These are phyloP conservation scores for Margaritifera margaritifera DNA, from an alignment of 2,888 invertebrate species.

Conservation along the genomic window DNA sequence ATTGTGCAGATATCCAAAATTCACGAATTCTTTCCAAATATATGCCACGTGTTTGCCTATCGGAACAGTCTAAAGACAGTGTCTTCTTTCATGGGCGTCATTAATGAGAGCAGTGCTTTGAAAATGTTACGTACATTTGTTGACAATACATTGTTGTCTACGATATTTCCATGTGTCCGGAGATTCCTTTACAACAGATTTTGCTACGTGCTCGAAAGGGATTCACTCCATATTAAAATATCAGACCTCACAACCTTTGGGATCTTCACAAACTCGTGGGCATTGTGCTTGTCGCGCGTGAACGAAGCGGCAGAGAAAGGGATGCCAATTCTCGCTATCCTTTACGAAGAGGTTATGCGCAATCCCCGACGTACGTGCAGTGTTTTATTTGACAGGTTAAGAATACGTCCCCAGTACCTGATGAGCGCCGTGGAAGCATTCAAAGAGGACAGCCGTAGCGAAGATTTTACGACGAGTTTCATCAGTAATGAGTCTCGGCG, in stretches of 20 bases:
- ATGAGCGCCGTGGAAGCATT: conserved; percentile 56
- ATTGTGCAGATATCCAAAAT: conserved; percentile 58
- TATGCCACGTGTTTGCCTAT: conserved; percentile 60
- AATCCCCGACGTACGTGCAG: conserved; percentile 52
- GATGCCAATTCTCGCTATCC: conserved; percentile 53
- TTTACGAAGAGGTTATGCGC: conserved; percentile 65
- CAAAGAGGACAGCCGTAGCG: conserved; percentile 52
- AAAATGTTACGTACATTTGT: conserved; percentile 53
- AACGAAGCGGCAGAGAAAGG: conserved; percentile 54
- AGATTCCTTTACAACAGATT: conserved; percentile 48
- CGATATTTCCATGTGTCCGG: conserved; percentile 54
- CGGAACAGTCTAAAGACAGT: conserved; percentile 62
- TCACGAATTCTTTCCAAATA: conserved; percentile 50
- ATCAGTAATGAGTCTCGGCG: conserved; percentile 42
- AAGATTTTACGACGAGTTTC: conserved; percentile 35
- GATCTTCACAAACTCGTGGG: conserved; percentile 60
- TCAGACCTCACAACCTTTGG: conserved; percentile 49
- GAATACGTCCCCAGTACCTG: conserved; percentile 56
- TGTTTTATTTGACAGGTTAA: conserved; percentile 53
- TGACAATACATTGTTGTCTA: conserved; percentile 54
- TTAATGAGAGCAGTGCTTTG: conserved; percentile 51
- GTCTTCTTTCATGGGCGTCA: conserved; percentile 53
- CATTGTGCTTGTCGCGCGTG: conserved; percentile 51
- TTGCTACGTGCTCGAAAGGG: conserved; percentile 51
- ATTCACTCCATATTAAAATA: conserved; percentile 37